Evolutionary conservation across 2,888 invertebrate species (phyloP).

Genomic region (Andrena chrysosceles): DNA sequence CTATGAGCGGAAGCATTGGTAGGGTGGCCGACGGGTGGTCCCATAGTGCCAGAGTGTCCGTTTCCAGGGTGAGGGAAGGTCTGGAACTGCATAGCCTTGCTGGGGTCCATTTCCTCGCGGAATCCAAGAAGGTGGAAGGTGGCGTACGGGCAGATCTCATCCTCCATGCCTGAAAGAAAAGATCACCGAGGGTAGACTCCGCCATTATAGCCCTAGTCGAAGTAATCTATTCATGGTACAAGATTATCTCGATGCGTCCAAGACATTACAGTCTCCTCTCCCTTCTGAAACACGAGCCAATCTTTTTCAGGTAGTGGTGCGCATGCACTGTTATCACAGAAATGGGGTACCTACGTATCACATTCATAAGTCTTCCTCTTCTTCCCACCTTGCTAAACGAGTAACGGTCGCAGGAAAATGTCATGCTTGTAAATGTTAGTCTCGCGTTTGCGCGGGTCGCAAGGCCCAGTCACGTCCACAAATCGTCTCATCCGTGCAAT

Average conservation of each 20-base stretch:
- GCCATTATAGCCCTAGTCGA: slow-evolving; percentile 43
- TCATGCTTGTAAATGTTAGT: slow-evolving; percentile 50
- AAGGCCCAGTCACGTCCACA: slow-evolving; percentile 8
- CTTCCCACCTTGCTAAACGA: slow-evolving; percentile 33
- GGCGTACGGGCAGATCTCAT: slow-evolving; percentile 98
- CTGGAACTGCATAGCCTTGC: slow-evolving; percentile 95
- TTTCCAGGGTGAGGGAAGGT: slow-evolving; percentile 93
- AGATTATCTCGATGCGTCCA: slow-evolving; percentile 33
- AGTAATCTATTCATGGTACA: slow-evolving; percentile 40
- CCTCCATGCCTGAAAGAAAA: slow-evolving; percentile 92
- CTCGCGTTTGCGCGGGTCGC: slow-evolving; percentile 13
- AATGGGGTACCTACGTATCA: slow-evolving; percentile 47
- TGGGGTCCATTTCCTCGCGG: slow-evolving; percentile 98
- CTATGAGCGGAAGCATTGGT: slow-evolving; percentile 92
- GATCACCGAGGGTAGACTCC: slow-evolving; percentile 78
- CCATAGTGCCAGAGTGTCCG: slow-evolving; percentile 93
- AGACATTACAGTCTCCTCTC: background rate
- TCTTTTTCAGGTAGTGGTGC: slow-evolving; percentile 8
- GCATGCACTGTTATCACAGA: slow-evolving; percentile 21
- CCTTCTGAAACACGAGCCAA: slow-evolving; percentile 11
- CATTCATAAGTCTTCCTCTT: slow-evolving; percentile 58
- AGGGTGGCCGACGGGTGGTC: slow-evolving; percentile 90
- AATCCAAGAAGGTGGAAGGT: slow-evolving; percentile 98
- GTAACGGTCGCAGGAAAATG: slow-evolving; percentile 17
- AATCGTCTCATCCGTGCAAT: background rate